Conservation (phyloP, 2,888 invertebrate species). For the Ochropleura leucogaster region DNA sequence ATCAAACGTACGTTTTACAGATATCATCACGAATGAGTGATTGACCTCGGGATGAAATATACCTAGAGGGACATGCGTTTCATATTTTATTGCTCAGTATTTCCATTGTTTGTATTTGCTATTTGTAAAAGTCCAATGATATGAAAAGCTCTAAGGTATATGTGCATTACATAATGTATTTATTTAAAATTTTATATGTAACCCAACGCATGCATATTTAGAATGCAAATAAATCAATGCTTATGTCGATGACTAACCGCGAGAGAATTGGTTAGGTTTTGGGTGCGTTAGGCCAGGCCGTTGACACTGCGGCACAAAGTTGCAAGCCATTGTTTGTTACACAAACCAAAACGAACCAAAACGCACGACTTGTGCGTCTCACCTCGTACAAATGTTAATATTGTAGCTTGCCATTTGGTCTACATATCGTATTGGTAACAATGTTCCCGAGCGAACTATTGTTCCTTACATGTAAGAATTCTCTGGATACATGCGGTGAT, state of each 20-base stretch:
- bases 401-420: conserved; percentile 50
- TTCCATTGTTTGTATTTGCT: conserved; percentile 27
- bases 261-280: conserved; percentile 71
- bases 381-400: conserved; percentile 54
- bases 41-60: conserved; percentile 57
- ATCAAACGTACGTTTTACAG: conserved; percentile 61
- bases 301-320: conserved; percentile 74
- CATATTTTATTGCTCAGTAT: conserved; percentile 39
- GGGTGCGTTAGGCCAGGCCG: conserved; percentile 75
- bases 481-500: conserved; percentile 45
- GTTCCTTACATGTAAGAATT: conserved; percentile 61
- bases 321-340: conserved; percentile 68
- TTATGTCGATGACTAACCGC: conserved; percentile 73
- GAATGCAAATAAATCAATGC: conserved; percentile 70
- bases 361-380: conserved; percentile 45
- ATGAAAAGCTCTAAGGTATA: conserved; percentile 2
- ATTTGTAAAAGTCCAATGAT: conserved; percentile 4
- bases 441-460: conserved; percentile 59
- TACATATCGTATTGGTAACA: conserved; percentile 61
- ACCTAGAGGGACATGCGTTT: conserved; percentile 21
- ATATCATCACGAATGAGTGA: conserved; percentile 63
- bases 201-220: conserved; percentile 29
- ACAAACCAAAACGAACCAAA: conserved; percentile 57
- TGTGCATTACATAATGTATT: conserved; percentile 10
- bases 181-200: conserved; percentile 11